phyloP scores from a whole-genome alignment of 2,113 vertebrate species.

The Copsychus sechellarum region DNA sequence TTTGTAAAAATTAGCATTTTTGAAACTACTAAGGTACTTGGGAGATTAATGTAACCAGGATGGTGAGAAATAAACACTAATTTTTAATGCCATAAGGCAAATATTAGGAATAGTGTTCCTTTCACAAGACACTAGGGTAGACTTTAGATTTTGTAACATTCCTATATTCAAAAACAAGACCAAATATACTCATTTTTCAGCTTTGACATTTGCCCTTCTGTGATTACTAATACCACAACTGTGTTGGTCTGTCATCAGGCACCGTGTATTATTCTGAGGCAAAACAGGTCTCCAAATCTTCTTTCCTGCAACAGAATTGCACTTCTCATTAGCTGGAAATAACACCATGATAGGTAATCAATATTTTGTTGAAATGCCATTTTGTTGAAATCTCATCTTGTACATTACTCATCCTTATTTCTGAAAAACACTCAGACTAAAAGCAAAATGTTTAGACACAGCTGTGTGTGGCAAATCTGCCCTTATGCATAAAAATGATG shows the following conservation, averaged over 20 bases:
- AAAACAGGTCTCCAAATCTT: slow-evolving; percentile 10
- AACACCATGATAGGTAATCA: slow-evolving; percentile 52
- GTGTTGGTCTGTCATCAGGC: background rate
- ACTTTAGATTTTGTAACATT: background rate
- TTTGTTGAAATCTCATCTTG: background rate
- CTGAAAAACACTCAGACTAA: background rate
- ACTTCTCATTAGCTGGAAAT: slow-evolving; percentile 58
- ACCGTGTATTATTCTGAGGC: background rate
- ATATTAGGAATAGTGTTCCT: background rate
- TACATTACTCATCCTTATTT: slow-evolving; percentile 11
- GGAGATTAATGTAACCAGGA: background rate
- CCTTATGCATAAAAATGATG: background rate
- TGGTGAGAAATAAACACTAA: background rate
- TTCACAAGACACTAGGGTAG: background rate
- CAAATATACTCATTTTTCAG: slow-evolving; percentile 11
- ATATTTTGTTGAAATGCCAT: slow-evolving; percentile 43
- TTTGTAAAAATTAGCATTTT: background rate
- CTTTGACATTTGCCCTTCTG: background rate
- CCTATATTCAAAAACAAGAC: background rate
- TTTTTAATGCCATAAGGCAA: background rate
- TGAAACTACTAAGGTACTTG: background rate
- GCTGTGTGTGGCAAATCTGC: background rate
- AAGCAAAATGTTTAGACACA: background rate
- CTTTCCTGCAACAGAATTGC: slow-evolving; percentile 12
- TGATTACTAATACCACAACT: background rate